Conservation (phyloP, 2,797 vertebrate species). For the Silurus lanzhouensis region DNA sequence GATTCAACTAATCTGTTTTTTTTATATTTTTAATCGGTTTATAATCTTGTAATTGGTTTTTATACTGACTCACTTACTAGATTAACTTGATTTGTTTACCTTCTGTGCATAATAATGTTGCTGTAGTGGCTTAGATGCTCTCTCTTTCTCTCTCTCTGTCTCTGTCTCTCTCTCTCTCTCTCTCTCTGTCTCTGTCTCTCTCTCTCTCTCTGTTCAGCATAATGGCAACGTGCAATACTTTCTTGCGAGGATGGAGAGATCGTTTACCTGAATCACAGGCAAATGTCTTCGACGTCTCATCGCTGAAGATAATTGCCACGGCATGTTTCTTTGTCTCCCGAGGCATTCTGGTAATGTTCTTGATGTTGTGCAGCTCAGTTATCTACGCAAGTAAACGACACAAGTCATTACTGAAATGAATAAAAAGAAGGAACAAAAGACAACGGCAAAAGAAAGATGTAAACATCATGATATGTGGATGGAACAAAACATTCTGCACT, state of each 20-base stretch:
- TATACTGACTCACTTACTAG: not conserved
- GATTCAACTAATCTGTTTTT: not conserved
- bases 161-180: constrained; percentile 5
- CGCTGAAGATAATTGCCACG: constrained; percentile 96
- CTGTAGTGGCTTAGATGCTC: not conserved
- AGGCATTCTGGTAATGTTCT: constrained; percentile 96
- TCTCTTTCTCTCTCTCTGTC: not conserved
- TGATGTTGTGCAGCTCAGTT: constrained; percentile 97
- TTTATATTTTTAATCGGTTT: constrained; percentile 2
- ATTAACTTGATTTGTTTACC: constrained; percentile 15
- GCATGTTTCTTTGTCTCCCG: constrained; percentile 98
- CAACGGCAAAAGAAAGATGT: constrained; percentile 23
- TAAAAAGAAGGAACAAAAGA: constrained; percentile 26
- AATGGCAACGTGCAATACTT: constrained; percentile 6
- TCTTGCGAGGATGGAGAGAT: constrained; percentile 25
- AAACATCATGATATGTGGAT: constrained; percentile 27
- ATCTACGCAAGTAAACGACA: constrained; percentile 80
- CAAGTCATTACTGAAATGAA: constrained; percentile 62
- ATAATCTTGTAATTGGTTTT: not conserved
- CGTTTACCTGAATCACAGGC: constrained; percentile 97
- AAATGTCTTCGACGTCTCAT: constrained; percentile 97
- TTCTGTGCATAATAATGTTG: constrained; percentile 6
- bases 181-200: not conserved
- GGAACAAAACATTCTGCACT: not conserved
- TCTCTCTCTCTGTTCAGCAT: not conserved